Percentiles rank a stretch among this genome's conserved stretches.
These are phyloP conservation scores for Hippasteria phrygiana DNA, from an alignment of 53 echinoderm and acorn worm genomes.

Conservation along the genomic window DNA sequence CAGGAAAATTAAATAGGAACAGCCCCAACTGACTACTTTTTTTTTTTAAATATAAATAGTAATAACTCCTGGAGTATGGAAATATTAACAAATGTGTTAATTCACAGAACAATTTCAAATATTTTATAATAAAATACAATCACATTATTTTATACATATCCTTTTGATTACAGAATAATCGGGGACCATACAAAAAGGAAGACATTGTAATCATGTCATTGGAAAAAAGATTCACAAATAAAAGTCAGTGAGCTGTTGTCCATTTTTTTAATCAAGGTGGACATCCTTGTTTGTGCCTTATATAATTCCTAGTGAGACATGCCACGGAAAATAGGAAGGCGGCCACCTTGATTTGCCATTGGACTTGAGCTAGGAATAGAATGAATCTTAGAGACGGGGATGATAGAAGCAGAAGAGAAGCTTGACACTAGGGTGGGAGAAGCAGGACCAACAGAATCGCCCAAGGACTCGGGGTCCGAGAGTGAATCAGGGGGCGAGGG, in stretches of 20 bases:
- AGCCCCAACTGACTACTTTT: slow-evolving; percentile 65
- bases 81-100: slow-evolving; percentile 73
- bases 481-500: slow-evolving; percentile 89
- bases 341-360: slow-evolving; percentile 62
- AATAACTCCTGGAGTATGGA: slow-evolving; percentile 61
- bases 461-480: slow-evolving; percentile 85
- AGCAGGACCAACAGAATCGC: slow-evolving; percentile 71
- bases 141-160: slow-evolving; percentile 66
- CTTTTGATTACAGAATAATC: slow-evolving; percentile 62
- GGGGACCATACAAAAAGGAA: slow-evolving; percentile 67
- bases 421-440: slow-evolving; percentile 47
- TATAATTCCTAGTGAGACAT: slow-evolving; percentile 89
- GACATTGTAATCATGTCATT: slow-evolving; percentile 35
- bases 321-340: slow-evolving; percentile 95
- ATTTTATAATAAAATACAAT: slow-evolving; percentile 72
- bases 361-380: slow-evolving; percentile 12
- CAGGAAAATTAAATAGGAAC: slow-evolving; percentile 70
- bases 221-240: slow-evolving; percentile 22
- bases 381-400: background rate
- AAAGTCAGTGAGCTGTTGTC: slow-evolving; percentile 50
- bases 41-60: slow-evolving; percentile 67
- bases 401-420: slow-evolving; percentile 3
- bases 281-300: slow-evolving; percentile 1
- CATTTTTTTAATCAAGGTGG: slow-evolving; percentile 67
- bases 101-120: slow-evolving; percentile 72